These are phyloP conservation scores for Anthopleura xanthogrammica DNA, from an alignment of 92 coral and sea anemone species.

Conservation along the genomic window DNA sequence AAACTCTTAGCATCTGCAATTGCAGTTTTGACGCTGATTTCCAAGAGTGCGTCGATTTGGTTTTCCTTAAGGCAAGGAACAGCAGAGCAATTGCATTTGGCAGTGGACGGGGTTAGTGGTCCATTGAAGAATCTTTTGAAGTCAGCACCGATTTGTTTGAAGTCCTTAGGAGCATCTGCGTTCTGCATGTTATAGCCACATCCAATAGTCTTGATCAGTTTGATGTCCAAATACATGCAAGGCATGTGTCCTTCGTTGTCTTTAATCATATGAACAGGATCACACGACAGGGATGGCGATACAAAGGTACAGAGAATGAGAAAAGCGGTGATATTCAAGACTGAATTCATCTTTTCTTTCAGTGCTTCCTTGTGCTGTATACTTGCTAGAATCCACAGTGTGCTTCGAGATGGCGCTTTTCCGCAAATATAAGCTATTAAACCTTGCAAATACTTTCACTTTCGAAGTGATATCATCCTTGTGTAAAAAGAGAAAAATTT, in stretches of 20 bases:
- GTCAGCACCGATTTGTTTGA: slow-evolving; percentile 72
- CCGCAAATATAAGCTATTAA: background rate
- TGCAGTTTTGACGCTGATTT: slow-evolving; percentile 56
- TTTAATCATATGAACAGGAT: slow-evolving; percentile 68
- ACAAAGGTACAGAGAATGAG: background rate
- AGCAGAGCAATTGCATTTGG: slow-evolving; percentile 59
- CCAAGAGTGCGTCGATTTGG: slow-evolving; percentile 66
- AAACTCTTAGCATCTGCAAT: slow-evolving; percentile 59
- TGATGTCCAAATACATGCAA: slow-evolving; percentile 81
- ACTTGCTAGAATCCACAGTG: background rate
- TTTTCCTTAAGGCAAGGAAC: slow-evolving; percentile 71
- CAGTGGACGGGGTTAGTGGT: slow-evolving; percentile 44
- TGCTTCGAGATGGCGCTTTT: background rate
- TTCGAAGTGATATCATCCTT: background rate
- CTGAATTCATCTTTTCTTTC: background rate
- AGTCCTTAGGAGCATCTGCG: slow-evolving; percentile 51
- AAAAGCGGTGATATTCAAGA: background rate
- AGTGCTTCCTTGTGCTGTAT: background rate
- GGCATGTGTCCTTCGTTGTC: slow-evolving; percentile 63
- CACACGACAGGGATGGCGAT: slow-evolving; percentile 37
- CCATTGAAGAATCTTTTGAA: slow-evolving; percentile 73
- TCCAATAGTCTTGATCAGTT: slow-evolving; percentile 74
- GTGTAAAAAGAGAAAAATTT: background rate
- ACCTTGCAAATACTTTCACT: background rate
- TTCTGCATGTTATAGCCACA: slow-evolving; percentile 76